Base-by-base conservation (phyloP, 2,888 invertebrate species). In the Drosophila limbata region DNA sequence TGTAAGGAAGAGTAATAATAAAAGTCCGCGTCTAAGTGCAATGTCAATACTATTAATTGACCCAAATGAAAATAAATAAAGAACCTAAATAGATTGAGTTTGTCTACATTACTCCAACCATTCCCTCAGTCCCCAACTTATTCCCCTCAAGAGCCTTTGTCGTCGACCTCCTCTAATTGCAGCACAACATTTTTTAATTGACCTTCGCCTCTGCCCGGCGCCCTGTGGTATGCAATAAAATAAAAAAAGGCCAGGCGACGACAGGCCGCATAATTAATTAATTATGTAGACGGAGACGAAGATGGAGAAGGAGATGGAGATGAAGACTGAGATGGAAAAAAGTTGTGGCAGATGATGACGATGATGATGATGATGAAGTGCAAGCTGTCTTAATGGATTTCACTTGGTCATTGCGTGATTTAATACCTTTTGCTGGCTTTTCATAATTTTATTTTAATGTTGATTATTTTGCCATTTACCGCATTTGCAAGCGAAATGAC, bases 351-450 rank as follows among this genome's bases (percentile, higher is more conserved):
- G 52, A 60, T 19, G 35, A 9, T 33, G 68, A 19, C 47, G 62
- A 31, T 10, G 33, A 39, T 13, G 65, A 21, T 13, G 40, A n/a
- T 35, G 52, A 42, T 19, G 44, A 37, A 45, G 39, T 59, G 10
- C 68, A 65, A 73, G 69, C 53, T 39, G 50, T 44, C 82, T 77
- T 85, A 83, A 88, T 79, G 83, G 85, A 84, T 74, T 88, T 67
- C 62, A 69, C 80, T 88, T 75, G 86, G 86, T 67, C 70, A 74
- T 85, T 79, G 85, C 88, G 85, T 82, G 88, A 62, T 39, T 77
- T 77, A 63, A 78, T 74, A 67, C 70, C 56, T 79, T 63, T 65
- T 60, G 25, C 25, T 25, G 65, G 55, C 65, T 73, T 64, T 68
- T 71, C 64, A 71, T 77, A 79, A 77, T 74, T 77, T 69, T 62